A percentile compares a stretch with the other conserved stretches of the same genome.
phyloP scores from a whole-genome alignment of 2,888 invertebrate genomes.

The Cheilosia soror region DNA sequence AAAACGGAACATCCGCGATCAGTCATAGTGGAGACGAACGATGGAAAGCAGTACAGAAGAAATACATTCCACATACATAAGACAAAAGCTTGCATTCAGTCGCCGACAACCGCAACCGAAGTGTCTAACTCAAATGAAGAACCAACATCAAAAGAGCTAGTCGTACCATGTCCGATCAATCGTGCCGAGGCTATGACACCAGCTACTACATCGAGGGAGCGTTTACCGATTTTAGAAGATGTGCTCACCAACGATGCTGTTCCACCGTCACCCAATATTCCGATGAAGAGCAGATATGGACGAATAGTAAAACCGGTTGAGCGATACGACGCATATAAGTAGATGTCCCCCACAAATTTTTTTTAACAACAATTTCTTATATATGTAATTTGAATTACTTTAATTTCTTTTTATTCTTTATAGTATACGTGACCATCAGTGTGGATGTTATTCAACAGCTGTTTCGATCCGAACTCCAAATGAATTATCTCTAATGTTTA shows the following conservation, averaged over 20 bases:
- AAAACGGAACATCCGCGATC: constrained; percentile 55
- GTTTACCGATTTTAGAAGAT: neutral
- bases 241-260: neutral
- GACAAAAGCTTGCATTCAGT: constrained; percentile 1
- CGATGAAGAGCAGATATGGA: constrained; percentile 10
- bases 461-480: constrained; percentile 1
- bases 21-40: constrained; percentile 48
- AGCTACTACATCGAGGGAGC: neutral
- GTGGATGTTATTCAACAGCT: neutral
- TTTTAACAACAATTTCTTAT: neutral
- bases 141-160: neutral
- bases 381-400: constrained; percentile 2
- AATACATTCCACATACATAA: neutral
- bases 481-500: neutral
- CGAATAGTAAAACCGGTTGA: neutral
- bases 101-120: neutral
- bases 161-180: neutral
- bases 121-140: neutral
- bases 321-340: neutral
- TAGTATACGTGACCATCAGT: neutral
- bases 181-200: neutral
- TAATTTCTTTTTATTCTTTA: neutral
- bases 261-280: neutral
- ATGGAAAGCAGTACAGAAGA: constrained; percentile 17
- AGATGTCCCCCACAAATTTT: neutral